A percentile compares a stretch with the other conserved stretches of the same genome.
Conservation (phyloP, 2,113 vertebrate genomes). For the Epinephelus moara region DNA sequence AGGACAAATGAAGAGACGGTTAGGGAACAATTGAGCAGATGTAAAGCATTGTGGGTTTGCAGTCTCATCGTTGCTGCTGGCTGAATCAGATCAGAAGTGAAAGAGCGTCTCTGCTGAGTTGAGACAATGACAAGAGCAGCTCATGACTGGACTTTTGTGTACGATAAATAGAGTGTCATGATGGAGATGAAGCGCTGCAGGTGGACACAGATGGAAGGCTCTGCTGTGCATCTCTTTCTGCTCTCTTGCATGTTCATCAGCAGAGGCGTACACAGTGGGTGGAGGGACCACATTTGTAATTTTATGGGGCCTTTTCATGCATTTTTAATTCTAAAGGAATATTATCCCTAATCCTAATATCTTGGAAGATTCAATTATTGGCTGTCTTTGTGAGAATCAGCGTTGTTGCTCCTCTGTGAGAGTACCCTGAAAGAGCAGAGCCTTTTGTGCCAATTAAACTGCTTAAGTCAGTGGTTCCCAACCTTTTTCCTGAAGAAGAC, state of each 20-base stretch:
- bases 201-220: not conserved
- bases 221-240: not conserved
- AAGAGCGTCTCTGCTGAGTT: not conserved
- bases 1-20: slow-evolving; percentile 14
- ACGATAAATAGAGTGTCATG: not conserved
- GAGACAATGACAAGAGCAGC: not conserved
- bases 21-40: slow-evolving; percentile 22
- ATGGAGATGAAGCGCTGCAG: slow-evolving; percentile 15
- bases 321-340: not conserved
- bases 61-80: not conserved
- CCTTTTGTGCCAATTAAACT: no score
- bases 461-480: no score
- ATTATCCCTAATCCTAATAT: not conserved
- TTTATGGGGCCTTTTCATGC: not conserved
- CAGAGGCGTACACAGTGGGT: not conserved
- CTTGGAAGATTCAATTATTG: not conserved
- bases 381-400: not conserved
- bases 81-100: slow-evolving; percentile 1
- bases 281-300: not conserved
- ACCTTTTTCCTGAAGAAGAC: no score
- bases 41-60: slow-evolving; percentile 1
- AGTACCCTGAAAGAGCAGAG: no score
- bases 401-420: not conserved
- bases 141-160: not conserved
- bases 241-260: not conserved